phyloP scores from a whole-genome alignment of 2,113 vertebrate genomes.

The Xiphophorus couchianus region DNA sequence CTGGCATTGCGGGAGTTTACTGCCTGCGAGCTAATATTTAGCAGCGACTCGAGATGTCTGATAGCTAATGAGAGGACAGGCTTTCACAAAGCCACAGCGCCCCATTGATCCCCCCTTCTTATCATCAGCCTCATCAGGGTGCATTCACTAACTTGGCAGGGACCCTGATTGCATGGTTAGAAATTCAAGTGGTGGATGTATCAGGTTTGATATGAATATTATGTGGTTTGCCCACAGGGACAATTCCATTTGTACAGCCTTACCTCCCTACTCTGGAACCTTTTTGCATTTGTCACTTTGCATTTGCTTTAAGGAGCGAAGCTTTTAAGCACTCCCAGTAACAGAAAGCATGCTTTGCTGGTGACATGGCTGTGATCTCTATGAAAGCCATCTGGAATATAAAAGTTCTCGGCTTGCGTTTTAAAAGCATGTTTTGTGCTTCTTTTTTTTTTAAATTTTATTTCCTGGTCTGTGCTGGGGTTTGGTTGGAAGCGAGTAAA shows the following conservation, averaged over 20 bases:
- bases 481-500: constrained; percentile 24
- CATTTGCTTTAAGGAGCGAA: constrained; percentile 61
- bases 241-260: constrained; percentile 63
- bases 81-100: constrained; percentile 36
- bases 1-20: constrained; percentile 20
- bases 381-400: constrained; percentile 71
- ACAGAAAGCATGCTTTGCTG: constrained; percentile 52
- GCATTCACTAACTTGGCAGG: constrained; percentile 61
- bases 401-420: constrained; percentile 40
- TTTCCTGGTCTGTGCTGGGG: constrained; percentile 37
- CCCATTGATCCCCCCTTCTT: constrained; percentile 35
- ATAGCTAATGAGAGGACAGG: constrained; percentile 41
- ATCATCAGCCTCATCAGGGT: constrained; percentile 67
- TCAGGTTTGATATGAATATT: constrained; percentile 68
- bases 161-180: constrained; percentile 72
- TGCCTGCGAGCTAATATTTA: constrained; percentile 44
- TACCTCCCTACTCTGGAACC: constrained; percentile 37
- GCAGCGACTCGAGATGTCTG: constrained; percentile 36
- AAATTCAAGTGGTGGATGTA: constrained; percentile 63
- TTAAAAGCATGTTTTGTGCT: constrained; percentile 32
- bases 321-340: constrained; percentile 57
- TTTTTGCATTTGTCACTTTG: constrained; percentile 71
- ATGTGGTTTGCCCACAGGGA: constrained; percentile 69
- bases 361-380: constrained; percentile 54
- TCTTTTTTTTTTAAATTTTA: constrained; percentile 13